Conservation (phyloP, 2,797 vertebrate genomes). For the Poecilia picta region DNA sequence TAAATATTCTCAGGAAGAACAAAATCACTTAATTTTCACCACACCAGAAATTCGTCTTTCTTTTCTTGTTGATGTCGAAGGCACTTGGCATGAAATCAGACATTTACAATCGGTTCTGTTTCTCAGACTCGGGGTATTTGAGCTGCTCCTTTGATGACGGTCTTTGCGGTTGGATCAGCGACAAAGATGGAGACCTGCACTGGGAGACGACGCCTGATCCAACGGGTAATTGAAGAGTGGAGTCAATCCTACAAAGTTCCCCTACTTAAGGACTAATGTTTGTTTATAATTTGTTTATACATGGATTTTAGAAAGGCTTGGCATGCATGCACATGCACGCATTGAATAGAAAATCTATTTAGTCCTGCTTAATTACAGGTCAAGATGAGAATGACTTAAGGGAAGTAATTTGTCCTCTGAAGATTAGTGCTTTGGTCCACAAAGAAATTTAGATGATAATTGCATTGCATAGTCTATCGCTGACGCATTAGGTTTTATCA, state of each 20-base stretch:
- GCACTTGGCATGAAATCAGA: not conserved
- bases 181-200: conserved; percentile 88
- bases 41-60: conserved; percentile 11
- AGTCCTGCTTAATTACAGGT: conserved; percentile 62
- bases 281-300: conserved; percentile 25
- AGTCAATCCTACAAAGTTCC: not conserved
- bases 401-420: conserved; percentile 49
- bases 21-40: conserved; percentile 20
- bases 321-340: conserved; percentile 4
- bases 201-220: conserved; percentile 90
- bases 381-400: conserved; percentile 53
- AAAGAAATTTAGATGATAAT: conserved; percentile 67
- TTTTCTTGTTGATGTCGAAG: conserved; percentile 15
- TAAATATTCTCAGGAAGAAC: conserved; percentile 15
- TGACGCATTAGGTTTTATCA: conserved; percentile 55
- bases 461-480: conserved; percentile 44
- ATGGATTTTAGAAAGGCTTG: conserved; percentile 16
- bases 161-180: conserved; percentile 93
- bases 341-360: conserved; percentile 25
- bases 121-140: conserved; percentile 85
- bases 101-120: conserved; percentile 36
- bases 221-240: conserved; percentile 78
- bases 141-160: conserved; percentile 94
- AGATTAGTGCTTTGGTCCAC: conserved; percentile 53
- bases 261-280: not conserved